These are phyloP conservation scores for Meghimatium bilineatum DNA, from an alignment of 2,888 invertebrate genomes.

Conservation along the genomic window DNA sequence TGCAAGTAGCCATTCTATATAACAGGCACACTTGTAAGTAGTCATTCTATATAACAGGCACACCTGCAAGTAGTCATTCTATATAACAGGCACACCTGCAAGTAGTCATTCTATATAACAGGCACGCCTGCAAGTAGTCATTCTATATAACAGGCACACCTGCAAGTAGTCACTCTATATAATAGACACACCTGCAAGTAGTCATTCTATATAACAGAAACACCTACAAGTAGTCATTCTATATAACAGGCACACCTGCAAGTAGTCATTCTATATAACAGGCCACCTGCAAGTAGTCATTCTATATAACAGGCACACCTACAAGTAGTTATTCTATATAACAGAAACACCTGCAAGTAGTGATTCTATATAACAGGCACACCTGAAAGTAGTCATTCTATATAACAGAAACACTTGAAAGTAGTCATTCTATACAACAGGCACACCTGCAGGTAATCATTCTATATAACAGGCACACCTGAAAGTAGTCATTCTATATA, in stretches of 20 bases:
- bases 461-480: neutral
- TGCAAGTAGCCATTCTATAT: neutral
- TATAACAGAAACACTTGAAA: neutral
- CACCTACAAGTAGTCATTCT: neutral
- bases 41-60: neutral
- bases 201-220: neutral
- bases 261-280: neutral
- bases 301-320: neutral
- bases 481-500: neutral
- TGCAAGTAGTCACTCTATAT: neutral
- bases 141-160: neutral
- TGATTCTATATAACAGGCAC: neutral
- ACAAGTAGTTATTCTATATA: neutral
- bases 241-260: neutral
- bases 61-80: neutral
- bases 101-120: neutral
- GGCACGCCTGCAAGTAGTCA: neutral
- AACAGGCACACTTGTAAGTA: neutral
- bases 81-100: neutral
- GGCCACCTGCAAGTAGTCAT: neutral
- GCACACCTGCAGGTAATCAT: neutral
- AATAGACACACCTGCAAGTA: neutral
- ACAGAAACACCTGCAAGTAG: neutral
- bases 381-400: neutral
- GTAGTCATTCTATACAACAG: neutral